Evolutionary conservation across 2,888 invertebrate species (phyloP), one percentile per base, ranked within the genome.

Genomic region (Oscheius myriophilus): DNA sequence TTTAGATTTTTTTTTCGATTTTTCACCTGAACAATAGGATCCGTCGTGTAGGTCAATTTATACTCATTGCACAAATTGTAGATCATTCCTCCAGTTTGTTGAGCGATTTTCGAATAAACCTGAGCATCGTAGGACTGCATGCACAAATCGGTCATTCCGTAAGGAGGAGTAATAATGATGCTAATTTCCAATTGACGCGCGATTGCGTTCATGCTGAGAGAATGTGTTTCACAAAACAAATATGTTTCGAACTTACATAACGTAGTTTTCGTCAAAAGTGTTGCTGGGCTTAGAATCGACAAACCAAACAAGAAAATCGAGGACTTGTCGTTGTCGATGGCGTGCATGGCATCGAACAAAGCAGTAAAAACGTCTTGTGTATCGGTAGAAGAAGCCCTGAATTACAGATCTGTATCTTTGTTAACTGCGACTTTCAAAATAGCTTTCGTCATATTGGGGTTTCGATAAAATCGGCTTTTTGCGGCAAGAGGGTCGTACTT

Each of bases 261-360:
- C 69, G 46, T 72, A 72, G 12, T 69, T 45, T 41, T 70, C 57
- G n/a, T 33, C 3, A 67, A 39, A 16, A 25, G 18, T 26, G 18
- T 39, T 46, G 25, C 67, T 52, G 23, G 52, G 42, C 11, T 64
- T 43, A 11, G 76, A 67, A 54, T 72, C 72, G 6, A 71, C 68
- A 69, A 76, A 76, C 43, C 68, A 69, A 76, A 76, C 43, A 76
- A 63, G 64, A 76, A 74, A 26, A 76, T 72, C 39, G 76, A 73
- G 0, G 73, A 74, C 51, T 76, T 76, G 45, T 76, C 76, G 52
- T 69, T 67, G 49, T 70, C 70, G 63, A 76, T 67, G 0, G 70
- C 68, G 45, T 49, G 52, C 43, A 76, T 18, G 11, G 76, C 69
- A 0, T 72, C 65, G 33, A 69, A 61, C 21, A 76, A 45, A 11